Base-by-base conservation (phyloP, 2,113 vertebrate genomes). In the Noctilio leporinus region DNA sequence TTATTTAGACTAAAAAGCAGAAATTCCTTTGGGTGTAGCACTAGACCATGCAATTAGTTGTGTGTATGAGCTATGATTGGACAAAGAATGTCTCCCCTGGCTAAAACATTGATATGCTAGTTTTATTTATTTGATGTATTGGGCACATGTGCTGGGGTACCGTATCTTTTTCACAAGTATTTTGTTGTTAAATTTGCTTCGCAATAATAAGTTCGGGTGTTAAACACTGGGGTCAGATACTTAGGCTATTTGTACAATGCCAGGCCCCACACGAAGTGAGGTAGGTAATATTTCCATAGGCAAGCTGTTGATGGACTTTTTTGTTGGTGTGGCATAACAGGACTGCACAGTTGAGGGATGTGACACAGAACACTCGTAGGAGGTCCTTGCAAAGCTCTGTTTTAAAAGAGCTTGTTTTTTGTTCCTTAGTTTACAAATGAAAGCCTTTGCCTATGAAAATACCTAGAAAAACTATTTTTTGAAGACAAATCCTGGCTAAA, bases 141-240 rank as follows among this genome's bases (percentile, higher is more conserved):
- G 43, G 55, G 59, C 10, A 35, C 47, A 62, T 65, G 91, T 84
- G 84, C 53, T 84, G 35, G 7, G 11, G 30, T 43, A 82, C 51
- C 26, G 15, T 72, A 55, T 70, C 47, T 93, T 72, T 84, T 49
- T 73, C 57, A 64, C 10, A 81, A 57, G 4, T 65, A 28, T 91
- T 94, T 95, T 84, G 57, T n/a, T 95, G 47, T 95, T 93, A 77
- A 96, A 82, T 91, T 40, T 73, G 45, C 62, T 95, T 85, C 67
- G 77, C 19, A 82, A 78, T 92, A 88, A 77, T 86, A 94, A 75
- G 80, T 70, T 78, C 12, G 87, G 62, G 43, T 82, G 70, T 85
- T 80, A 62, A 67, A 45, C 8, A 22, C 0, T 65, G n/a, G 4
- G 40, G 51, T 20, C 26, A 22, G 51, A 12, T 69, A 72, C 26